Conservation (phyloP, 1,140 invertebrate species). For the Macrosteles quadrilineatus region DNA sequence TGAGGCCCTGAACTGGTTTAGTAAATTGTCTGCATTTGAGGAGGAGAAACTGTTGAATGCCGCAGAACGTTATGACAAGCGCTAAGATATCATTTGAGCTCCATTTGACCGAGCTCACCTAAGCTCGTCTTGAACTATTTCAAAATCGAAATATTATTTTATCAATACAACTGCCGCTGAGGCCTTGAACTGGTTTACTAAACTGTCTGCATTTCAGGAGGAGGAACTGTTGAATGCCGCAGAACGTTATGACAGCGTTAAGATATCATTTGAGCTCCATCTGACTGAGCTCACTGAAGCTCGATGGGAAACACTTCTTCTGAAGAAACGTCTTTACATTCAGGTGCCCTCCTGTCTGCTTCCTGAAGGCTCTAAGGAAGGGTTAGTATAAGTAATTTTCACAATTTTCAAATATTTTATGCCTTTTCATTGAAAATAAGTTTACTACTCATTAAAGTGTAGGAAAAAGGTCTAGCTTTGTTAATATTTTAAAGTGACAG, state of each 20-base stretch:
- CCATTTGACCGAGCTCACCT: slow-evolving; percentile 72
- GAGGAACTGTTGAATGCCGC: slow-evolving; percentile 55
- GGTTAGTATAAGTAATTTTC: no score
- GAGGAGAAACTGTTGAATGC: slow-evolving; percentile 56
- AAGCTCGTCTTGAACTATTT: no score
- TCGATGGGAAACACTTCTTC: slow-evolving; percentile 81
- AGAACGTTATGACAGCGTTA: slow-evolving; percentile 57
- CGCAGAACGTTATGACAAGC: slow-evolving; percentile 53
- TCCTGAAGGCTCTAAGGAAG: slow-evolving; percentile 88
- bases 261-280: slow-evolving; percentile 74
- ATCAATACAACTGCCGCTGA: no score
- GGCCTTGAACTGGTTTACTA: no score
- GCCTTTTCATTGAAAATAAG: no score
- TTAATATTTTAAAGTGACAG: no score
- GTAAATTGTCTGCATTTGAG: no score
- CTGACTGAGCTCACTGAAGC: slow-evolving; percentile 74
- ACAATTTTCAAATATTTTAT: not conserved
- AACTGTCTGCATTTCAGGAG: no score
- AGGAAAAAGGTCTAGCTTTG: no score
- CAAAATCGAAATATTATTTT: no score
- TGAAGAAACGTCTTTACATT: slow-evolving; percentile 79
- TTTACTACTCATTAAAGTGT: no score
- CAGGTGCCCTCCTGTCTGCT: slow-evolving; percentile 81
- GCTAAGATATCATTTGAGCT: slow-evolving; percentile 76
- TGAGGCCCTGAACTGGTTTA: no score